These are phyloP conservation scores for Pseudochromis fuscus DNA, from an alignment of 2,797 vertebrate species.

Conservation along the genomic window DNA sequence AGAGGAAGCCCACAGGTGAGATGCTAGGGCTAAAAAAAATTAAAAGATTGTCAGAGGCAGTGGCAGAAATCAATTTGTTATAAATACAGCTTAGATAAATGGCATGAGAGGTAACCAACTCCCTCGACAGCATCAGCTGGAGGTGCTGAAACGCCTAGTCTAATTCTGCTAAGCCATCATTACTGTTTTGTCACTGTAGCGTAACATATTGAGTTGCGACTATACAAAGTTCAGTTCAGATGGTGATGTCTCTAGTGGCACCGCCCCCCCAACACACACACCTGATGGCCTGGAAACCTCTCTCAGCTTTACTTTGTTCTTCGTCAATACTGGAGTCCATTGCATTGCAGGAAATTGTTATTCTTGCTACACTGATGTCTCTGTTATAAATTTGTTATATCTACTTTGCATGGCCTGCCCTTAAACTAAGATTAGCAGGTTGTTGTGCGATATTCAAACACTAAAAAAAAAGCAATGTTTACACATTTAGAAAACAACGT, in stretches of 20 bases:
- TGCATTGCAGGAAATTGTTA: not conserved
- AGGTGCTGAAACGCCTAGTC: conserved; percentile 11
- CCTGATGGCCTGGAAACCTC: conserved; percentile 12
- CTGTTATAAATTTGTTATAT: not conserved
- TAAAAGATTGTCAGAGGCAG: conserved; percentile 46
- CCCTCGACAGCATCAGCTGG: conserved; percentile 1
- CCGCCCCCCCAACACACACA: conserved; percentile 1
- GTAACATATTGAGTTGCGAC: conserved; percentile 27
- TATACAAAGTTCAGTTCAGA: conserved; percentile 2
- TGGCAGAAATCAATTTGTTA: conserved; percentile 55
- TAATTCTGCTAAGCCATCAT: conserved; percentile 14
- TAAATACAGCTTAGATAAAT: conserved; percentile 35
- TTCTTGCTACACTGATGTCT: not conserved
- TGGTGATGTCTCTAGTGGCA: conserved; percentile 10
- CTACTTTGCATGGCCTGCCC: not conserved
- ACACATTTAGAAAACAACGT: conserved; percentile 28
- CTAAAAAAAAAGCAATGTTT: not conserved
- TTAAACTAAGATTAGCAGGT: not conserved
- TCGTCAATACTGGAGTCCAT: conserved; percentile 4
- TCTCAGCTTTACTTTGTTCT: conserved; percentile 5
- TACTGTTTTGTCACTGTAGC: conserved; percentile 20
- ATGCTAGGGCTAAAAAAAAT: conserved; percentile 32
- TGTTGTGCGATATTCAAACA: not conserved
- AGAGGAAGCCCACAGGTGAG: conserved; percentile 39
- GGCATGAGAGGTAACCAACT: conserved; percentile 4